Percentiles rank a stretch among this genome's conserved stretches.
Evolutionary conservation across 2,797 vertebrate species (phyloP).

Genomic region (Cuculus canorus): DNA sequence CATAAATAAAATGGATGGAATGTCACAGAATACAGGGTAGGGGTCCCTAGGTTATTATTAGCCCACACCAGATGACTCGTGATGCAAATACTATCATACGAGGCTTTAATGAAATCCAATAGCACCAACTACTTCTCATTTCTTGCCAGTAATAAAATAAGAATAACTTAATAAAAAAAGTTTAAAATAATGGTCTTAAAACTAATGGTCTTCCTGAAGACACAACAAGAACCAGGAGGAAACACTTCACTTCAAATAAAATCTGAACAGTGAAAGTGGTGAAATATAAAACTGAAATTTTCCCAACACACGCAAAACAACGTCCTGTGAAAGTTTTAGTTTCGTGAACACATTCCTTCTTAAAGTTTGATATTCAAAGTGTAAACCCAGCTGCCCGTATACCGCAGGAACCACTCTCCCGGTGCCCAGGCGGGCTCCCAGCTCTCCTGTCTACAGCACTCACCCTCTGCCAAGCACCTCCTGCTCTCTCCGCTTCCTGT

Average conservation of each 20-base stretch:
- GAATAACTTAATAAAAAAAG: neutral
- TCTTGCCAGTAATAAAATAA: neutral
- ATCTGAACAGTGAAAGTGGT: accelerated
- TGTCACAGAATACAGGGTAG: neutral
- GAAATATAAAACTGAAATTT: neutral
- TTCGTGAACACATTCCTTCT: neutral
- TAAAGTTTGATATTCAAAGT: neutral
- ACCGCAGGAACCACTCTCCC: accelerated
- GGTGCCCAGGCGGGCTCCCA: neutral
- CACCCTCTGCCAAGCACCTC: neutral
- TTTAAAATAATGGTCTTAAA: too few relatives aligned
- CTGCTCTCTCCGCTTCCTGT: neutral
- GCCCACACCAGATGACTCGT: neutral
- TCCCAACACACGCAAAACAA: neutral
- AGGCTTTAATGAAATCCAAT: neutral
- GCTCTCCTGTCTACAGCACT: neutral
- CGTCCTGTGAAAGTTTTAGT: neutral
- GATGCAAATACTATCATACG: neutral
- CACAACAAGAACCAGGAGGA: neutral
- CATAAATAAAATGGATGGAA: neutral
- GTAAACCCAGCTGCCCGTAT: accelerated
- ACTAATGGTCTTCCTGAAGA: neutral
- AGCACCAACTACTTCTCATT: neutral
- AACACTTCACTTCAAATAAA: neutral
- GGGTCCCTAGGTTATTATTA: neutral